These are phyloP conservation scores for Dorcus hopei DNA, from an alignment of 2,888 invertebrate genomes.

Conservation along the genomic window DNA sequence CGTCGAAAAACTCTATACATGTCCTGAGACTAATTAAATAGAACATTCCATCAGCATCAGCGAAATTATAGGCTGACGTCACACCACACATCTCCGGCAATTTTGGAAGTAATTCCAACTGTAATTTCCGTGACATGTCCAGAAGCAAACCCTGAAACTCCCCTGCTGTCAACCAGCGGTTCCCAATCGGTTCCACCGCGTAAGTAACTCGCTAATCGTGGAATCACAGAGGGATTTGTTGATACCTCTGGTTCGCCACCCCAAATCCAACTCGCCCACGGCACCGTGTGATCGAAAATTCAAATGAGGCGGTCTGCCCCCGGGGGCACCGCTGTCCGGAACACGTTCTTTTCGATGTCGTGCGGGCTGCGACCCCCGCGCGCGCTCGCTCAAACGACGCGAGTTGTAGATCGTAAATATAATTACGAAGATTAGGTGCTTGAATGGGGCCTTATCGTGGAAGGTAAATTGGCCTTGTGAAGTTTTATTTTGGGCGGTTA, in stretches of 20 bases:
- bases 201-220: neutral
- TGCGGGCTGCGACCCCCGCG: slow-evolving; percentile 2
- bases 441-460: slow-evolving; percentile 20
- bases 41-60: too few relatives aligned
- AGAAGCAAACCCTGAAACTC: neutral
- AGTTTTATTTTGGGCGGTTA: neutral
- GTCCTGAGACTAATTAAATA: too few relatives aligned
- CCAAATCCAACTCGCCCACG: slow-evolving; percentile 16
- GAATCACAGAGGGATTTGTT: neutral
- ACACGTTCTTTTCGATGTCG: slow-evolving; percentile 9
- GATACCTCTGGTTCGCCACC: slow-evolving; percentile 2
- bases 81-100: neutral
- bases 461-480: slow-evolving; percentile 14
- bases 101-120: neutral
- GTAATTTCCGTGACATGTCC: slow-evolving; percentile 1
- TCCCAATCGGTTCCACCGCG: neutral
- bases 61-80: neutral
- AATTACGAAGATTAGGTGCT: slow-evolving; percentile 32
- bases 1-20: too few relatives aligned
- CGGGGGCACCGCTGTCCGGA: slow-evolving; percentile 18
- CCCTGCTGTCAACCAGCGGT: neutral
- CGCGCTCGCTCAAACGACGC: slow-evolving; percentile 6
- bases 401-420: slow-evolving; percentile 31
- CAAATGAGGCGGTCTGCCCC: slow-evolving; percentile 25
- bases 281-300: slow-evolving; percentile 25